Evolutionary conservation across 1,140 invertebrate species (phyloP).

Genomic region (Drosophila subobscura): DNA sequence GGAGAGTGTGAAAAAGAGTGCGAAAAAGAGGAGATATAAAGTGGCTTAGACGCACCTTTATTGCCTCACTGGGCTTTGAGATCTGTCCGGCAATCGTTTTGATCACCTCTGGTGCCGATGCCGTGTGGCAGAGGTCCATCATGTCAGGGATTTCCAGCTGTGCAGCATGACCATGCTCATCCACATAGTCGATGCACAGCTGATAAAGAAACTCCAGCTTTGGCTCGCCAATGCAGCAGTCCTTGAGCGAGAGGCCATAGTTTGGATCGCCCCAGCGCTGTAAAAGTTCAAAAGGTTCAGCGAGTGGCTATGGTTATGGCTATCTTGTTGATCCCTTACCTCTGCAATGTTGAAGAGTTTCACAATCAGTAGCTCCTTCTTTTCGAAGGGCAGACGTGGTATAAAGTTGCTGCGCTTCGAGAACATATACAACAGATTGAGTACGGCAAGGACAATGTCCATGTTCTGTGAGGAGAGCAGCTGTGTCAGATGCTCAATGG

Average conservation of each 20-base stretch:
- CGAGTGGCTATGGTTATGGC: too few relatives aligned
- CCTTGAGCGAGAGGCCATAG: constrained; percentile 73
- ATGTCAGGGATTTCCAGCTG: constrained; percentile 78
- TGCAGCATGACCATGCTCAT: constrained; percentile 74
- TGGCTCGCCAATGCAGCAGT: constrained; percentile 78
- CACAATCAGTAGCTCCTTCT: constrained; percentile 89
- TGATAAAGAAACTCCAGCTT: constrained; percentile 79
- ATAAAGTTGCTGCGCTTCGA: constrained; percentile 96
- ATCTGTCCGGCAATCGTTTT: constrained; percentile 78
- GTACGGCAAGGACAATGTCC: constrained; percentile 93
- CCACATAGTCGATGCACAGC: constrained; percentile 78
- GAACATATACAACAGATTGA: constrained; percentile 96
- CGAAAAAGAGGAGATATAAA: background rate
- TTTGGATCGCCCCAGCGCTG: constrained; percentile 81
- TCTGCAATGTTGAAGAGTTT: constrained; percentile 92
- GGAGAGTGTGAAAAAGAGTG: background rate
- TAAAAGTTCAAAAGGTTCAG: background rate
- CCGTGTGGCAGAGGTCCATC: constrained; percentile 75
- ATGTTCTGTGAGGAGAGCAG: constrained; percentile 93
- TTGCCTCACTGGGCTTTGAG: constrained; percentile 79
- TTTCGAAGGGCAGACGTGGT: constrained; percentile 90
- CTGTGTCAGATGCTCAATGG: constrained; percentile 94
- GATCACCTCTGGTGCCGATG: constrained; percentile 69
- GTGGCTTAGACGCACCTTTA: constrained; percentile 49
- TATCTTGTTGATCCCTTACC: constrained; percentile 84